Base-by-base conservation (phyloP, 2,797 vertebrate species). In the Molossus alvarezi region DNA sequence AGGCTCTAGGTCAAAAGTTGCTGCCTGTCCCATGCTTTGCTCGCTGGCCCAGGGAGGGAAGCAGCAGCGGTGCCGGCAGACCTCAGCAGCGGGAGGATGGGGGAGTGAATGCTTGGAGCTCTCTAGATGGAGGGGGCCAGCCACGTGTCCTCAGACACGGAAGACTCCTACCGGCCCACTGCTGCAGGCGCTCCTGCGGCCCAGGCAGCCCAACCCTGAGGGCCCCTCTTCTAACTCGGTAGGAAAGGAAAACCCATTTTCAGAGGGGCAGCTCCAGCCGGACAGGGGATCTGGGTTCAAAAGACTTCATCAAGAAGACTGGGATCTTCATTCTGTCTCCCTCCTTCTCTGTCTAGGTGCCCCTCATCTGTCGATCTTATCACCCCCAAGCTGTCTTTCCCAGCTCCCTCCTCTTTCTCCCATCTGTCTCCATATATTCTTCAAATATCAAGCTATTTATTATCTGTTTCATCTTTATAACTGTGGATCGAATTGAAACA, bases 391-490 rank as follows among this genome's bases (percentile, higher is more conserved):
- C 91, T 95, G 92, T 89, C 57, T 67, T 57, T 75, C 67, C 80
- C 95, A 53, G 67, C 55, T 90, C 58, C 3, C 75, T 48, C 15
- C 81, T 92, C 77, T 88, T 91, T 81, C 88, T 92, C 71, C n/a
- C 95, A 94, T 86, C 67, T 92, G 92, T 93, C 94, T 80, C 72
- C 62, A 64, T 55, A 71, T 87, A 92, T 94, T 95, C 77, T 86
- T 95, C 79, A 80, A 89, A 65, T 95, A 95, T 95, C 95, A 95
- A 64, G 96, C 97, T 93, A 86, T 93, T 94, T 94, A 95, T 83
- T 95, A 95, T 92, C 96, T 89, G 77, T 89, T 97, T 92, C 90
- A 73, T 95, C 88, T 92, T 92, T 57, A 91, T 96, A 77, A 84
- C 92, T 13, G 27, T 58, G 48, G 73, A 93, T 91, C 14, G 17